Conservation (phyloP, 1,140 invertebrate genomes). For the Camponotus pennsylvanicus region DNA sequence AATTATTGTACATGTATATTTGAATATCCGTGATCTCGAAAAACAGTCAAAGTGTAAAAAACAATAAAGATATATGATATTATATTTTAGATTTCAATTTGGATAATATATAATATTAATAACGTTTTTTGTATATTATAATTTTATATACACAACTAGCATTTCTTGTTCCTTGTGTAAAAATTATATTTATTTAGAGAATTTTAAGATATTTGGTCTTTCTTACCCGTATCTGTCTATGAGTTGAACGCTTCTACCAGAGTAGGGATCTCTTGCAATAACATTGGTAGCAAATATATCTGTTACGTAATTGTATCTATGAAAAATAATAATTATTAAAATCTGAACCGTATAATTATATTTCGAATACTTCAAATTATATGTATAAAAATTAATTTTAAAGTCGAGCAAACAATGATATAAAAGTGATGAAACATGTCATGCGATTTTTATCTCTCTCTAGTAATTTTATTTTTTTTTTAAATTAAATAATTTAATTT, state of each 20-base stretch:
- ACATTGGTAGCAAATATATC: constrained; percentile 98
- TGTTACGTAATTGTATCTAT: constrained; percentile 92
- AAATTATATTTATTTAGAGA: no score
- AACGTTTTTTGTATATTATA: no score
- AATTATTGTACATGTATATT: background rate
- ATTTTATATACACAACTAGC: no score
- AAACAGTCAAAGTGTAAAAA: background rate
- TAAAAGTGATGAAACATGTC: background rate
- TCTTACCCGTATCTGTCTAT: constrained; percentile 95
- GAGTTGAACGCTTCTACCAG: constrained; percentile 94
- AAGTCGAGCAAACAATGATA: background rate
- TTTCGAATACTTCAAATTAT: background rate
- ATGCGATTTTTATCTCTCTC: background rate
- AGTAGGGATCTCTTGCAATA: constrained; percentile 96
- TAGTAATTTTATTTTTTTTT: background rate
- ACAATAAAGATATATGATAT: background rate
- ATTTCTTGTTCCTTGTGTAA: no score
- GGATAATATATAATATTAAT: background rate
- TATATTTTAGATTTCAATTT: background rate
- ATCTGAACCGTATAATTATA: background rate
- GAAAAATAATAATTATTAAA: constrained; percentile 25
- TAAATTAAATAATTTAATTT: background rate
- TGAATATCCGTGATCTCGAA: background rate
- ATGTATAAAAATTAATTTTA: background rate
- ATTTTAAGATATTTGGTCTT: constrained; percentile 9